Conservation (phyloP, 2,113 vertebrate species). For the Spea multiplicata region DNA sequence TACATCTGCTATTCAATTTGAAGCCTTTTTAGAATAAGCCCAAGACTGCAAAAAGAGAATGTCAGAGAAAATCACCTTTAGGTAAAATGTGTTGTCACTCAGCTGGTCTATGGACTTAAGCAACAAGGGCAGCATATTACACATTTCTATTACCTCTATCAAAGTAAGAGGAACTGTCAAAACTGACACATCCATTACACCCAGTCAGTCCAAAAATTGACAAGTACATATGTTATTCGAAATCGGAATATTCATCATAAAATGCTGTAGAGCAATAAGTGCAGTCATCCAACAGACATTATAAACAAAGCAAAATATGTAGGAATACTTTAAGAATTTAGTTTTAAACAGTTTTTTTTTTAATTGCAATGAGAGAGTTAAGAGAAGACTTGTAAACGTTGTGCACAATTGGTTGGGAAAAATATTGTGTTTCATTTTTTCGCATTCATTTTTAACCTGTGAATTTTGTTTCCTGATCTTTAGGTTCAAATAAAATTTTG, state of each 20-base stretch:
- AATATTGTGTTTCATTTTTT: no score
- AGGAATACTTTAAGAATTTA: no score
- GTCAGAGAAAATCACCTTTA: conserved; percentile 11
- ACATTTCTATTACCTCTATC: conserved; percentile 4
- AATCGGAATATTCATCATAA: not conserved
- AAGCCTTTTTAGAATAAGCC: not conserved
- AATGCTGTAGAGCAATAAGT: not conserved
- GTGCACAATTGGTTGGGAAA: no score
- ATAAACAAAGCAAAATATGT: no score
- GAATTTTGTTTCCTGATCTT: no score
- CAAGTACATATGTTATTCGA: not conserved
- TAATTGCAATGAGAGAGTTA: no score
- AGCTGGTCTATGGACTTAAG: conserved; percentile 9
- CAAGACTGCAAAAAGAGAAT: not conserved
- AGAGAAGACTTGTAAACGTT: no score
- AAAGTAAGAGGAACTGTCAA: not conserved
- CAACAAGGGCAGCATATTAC: conserved; percentile 15
- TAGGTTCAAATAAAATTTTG: no score
- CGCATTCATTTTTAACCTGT: no score
- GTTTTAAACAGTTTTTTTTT: no score
- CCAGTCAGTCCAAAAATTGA: conserved; percentile 44
- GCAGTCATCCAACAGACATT: no score
- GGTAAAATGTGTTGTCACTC: conserved; percentile 14
- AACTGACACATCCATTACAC: conserved; percentile 40
- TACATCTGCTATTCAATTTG: not conserved